Evolutionary conservation across 2,113 vertebrate genomes (phyloP).

Genomic region (Elgaria multicarinata): DNA sequence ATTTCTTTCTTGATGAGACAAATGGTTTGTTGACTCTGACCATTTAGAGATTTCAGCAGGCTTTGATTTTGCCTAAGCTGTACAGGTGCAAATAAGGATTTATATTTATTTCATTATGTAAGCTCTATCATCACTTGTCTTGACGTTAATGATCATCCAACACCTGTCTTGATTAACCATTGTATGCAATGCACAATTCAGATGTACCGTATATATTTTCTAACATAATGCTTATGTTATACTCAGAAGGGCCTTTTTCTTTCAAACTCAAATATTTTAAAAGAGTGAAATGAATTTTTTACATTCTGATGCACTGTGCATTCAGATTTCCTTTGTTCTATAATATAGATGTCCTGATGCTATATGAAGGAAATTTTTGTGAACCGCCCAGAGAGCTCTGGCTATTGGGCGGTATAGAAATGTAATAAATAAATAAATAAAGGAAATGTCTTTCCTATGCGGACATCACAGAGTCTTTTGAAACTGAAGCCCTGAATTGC

Average conservation of each 20-base stretch:
- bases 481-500: not conserved
- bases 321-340: not conserved
- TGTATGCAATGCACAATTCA: rapidly evolving
- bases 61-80: not conserved
- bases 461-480: not conserved
- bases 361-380: too few species aligned
- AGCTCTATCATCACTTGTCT: not conserved
- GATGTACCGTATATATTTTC: not conserved
- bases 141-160: not conserved
- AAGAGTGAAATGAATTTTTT: not conserved
- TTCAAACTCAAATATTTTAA: not conserved
- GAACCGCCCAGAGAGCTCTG: too few species aligned
- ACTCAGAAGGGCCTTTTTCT: not conserved
- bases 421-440: too few species aligned
- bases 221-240: not conserved
- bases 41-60: not conserved
- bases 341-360: rapidly evolving
- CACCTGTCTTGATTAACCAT: not conserved
- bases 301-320: not conserved
- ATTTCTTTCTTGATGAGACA: not conserved
- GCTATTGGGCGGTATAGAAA: too few species aligned
- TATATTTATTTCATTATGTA: not conserved
- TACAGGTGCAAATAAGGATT: not conserved
- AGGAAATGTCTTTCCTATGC: not conserved
- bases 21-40: not conserved